A percentile compares a stretch with the other conserved stretches of the same genome.
Evolutionary conservation across 2,113 vertebrate genomes (phyloP).

Genomic region (Sylvilagus bachmani): DNA sequence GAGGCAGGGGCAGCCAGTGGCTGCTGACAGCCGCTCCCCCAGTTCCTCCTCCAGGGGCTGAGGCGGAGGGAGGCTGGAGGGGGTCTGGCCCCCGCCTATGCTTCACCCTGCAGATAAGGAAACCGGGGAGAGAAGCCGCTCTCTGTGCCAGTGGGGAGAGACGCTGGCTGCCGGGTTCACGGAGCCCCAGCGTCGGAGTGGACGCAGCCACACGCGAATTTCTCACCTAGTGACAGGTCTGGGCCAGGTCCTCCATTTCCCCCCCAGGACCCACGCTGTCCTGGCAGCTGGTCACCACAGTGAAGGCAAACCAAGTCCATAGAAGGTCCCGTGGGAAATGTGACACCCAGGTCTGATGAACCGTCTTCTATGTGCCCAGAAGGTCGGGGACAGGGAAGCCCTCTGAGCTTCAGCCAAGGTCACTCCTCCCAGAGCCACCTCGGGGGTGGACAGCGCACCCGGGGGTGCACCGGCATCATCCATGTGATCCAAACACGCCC

Average conservation of each 20-base stretch:
- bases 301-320: background rate
- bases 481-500: rapidly evolving
- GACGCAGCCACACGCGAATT: background rate
- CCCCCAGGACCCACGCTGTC: background rate
- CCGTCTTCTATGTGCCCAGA: rapidly evolving
- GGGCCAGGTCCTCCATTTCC: background rate
- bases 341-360: rapidly evolving
- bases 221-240: background rate
- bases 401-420: background rate
- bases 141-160: background rate
- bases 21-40: background rate
- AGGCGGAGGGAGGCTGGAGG: background rate
- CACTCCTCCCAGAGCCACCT: background rate
- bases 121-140: background rate
- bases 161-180: background rate
- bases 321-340: rapidly evolving
- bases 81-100: background rate
- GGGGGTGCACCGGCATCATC: rapidly evolving
- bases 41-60: background rate
- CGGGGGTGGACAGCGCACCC: rapidly evolving
- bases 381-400: background rate
- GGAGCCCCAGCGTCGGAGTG: background rate
- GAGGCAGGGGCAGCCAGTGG: rapidly evolving
- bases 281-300: background rate
- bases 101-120: background rate